Evolutionary conservation across 2,888 invertebrate genomes (phyloP), one percentile per base, ranked within the genome.

Genomic region (Gastracanthus pulcherrimus): DNA sequence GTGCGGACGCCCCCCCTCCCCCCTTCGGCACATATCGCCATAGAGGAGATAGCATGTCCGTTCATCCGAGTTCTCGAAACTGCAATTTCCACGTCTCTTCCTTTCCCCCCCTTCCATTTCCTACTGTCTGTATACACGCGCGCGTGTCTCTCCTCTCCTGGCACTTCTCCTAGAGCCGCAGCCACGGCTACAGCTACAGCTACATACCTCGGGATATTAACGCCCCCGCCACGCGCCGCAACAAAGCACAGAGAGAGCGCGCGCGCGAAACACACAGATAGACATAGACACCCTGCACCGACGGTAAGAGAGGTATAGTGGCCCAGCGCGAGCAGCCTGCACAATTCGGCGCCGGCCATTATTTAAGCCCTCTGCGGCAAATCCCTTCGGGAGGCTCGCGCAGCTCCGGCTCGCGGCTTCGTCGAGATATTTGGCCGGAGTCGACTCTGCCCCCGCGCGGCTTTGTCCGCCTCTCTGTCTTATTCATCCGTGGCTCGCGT

Each of bases 141-240:
- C 23, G 55, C 13, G 26, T 26, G 26, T 55, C 48, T n/a, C 48
- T n/a, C 48, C 11, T 26, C 55, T 5, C 23, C 7, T 26, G 19
- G n/a, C 55, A 23, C 26, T 34, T 29, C 69, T 69, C 69, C 16
- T 70, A n/a, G n/a, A n/a, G n/a, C n/a, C n/a, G n/a, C n/a, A n/a
- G n/a, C n/a, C n/a, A n/a, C n/a, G n/a, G 69, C 51, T 38, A 38
- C 31, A 48, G 41, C 62, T 48, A 23, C 69, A 38, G 66, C 58
- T 19, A 72, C 80, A 80, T 82, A 82, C 76, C 82, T 72, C 72
- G 62, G 69, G 76, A 82, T 82, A 82, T 82, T 82, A 82, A 79
- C 79, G 82, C 79, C 76, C 58, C 51, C 64, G 58, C 38, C 5
- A n/a, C 60, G 31, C 58, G 72, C 31, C 41, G 72, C 67, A 64